Conservation (phyloP, 2,113 vertebrate genomes). For the Eulemur rufifrons region DNA sequence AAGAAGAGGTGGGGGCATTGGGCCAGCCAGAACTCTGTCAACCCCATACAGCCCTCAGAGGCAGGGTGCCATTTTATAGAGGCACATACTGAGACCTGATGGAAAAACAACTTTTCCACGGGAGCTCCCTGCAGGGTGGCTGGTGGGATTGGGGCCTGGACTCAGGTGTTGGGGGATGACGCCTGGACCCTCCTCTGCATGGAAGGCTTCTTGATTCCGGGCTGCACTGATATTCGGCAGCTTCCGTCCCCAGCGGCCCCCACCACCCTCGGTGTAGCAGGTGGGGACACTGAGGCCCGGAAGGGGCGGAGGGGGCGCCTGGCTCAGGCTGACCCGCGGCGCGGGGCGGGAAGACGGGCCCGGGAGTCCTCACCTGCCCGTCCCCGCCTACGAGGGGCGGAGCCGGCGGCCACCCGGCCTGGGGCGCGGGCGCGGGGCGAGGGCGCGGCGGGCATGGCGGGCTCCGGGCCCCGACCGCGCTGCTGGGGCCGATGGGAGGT, state of each 20-base stretch:
- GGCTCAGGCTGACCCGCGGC: neutral
- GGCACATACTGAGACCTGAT: neutral
- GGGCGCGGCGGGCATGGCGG: slow-evolving; percentile 50
- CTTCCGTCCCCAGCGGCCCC: neutral
- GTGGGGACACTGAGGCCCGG: neutral
- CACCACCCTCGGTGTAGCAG: neutral
- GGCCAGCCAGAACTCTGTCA: neutral
- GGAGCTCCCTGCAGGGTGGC: neutral
- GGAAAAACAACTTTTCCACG: neutral
- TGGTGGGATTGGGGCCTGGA: neutral
- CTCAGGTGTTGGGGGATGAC: neutral
- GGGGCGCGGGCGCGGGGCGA: neutral
- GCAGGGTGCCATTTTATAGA: neutral
- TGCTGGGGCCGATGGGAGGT: neutral
- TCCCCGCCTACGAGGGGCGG: neutral
- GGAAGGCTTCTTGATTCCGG: neutral
- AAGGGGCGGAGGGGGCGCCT: accelerated
- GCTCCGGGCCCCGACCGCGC: neutral
- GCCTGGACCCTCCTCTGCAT: neutral
- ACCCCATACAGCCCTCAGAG: neutral
- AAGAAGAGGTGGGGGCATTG: too few species aligned
- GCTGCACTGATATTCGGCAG: neutral
- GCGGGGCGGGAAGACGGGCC: neutral
- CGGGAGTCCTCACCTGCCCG: neutral
- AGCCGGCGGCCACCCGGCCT: neutral